Base-by-base conservation (phyloP, 2,888 invertebrate species). In the Xylota sylvarum region DNA sequence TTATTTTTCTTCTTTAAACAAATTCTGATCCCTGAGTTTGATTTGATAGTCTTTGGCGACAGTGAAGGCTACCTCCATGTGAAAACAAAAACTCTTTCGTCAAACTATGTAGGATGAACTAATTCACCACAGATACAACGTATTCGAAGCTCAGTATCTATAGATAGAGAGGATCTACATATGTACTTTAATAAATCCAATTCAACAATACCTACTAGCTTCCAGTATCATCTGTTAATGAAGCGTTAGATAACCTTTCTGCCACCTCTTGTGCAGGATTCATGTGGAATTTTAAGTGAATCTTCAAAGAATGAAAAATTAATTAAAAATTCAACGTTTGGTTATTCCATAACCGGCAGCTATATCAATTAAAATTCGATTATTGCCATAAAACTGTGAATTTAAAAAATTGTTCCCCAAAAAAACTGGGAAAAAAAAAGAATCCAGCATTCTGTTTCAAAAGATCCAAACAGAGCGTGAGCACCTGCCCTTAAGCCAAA, bases 331-430 rank as follows among this genome's bases (percentile, higher is more conserved):
- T 40, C 32, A 73, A 23, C 62, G 78, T 40, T 56, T 48, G 55
- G 40, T 62, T 32, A 72, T 55, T 73, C 14, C 69, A 65, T 58
- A 69, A 35, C 55, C 69, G 19, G 23, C 46, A 60, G 70, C 37
- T 56, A 76, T 80, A 72, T 67, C 85, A 85, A 85, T 85, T 85
- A 81, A 85, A 77, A 81, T 77, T 81, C 85, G 69, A 85, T 85
- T 77, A 85, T 67, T 70, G 55, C 56, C 40, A 30, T 40, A 40
- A 77, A 69, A 69, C 56, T 58, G 50, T 6, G 5, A 17, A 10
- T 27, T 12, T 37, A 74, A 52, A 23, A 17, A 67, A 48, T 64
- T 48, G 9, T 10, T 37, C 37, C 37, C 37, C 27, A 14, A 50
- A 12, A 65, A 50, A 60, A 74, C 1, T 32, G 4, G n/a, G 14